phyloP scores from a whole-genome alignment of 1,140 invertebrate genomes.

The Palaemon carinicauda region DNA sequence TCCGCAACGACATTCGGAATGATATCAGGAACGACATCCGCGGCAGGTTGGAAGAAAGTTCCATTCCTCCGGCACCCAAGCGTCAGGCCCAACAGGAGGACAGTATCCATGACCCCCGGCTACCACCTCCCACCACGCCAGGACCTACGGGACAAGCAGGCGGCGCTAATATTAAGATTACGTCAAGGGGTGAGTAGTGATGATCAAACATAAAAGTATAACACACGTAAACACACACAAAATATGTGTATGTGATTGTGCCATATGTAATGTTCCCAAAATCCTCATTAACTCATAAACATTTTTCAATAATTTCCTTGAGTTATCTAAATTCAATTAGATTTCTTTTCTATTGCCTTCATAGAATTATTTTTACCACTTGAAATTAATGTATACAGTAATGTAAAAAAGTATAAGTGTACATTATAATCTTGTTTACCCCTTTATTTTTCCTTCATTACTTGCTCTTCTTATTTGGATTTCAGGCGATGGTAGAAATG shows the following conservation, averaged over 20 bases:
- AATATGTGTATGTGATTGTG: too few species aligned
- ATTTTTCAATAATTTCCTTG: too few species aligned
- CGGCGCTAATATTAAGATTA: constrained; percentile 88
- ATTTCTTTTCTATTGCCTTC: too few species aligned
- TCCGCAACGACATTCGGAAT: constrained; percentile 35
- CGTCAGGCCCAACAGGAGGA: constrained; percentile 66
- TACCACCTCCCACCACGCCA: constrained; percentile 61
- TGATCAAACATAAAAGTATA: background rate
- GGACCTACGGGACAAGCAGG: constrained; percentile 65
- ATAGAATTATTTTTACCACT: too few species aligned
- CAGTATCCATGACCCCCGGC: constrained; percentile 64
- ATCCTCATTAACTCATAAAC: too few species aligned
- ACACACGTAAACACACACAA: background rate
- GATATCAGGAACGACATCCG: constrained; percentile 38
- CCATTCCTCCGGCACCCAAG: constrained; percentile 64
- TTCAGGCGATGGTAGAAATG: constrained; percentile 70
- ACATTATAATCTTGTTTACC: too few species aligned
- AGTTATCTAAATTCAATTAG: too few species aligned
- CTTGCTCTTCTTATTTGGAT: constrained; percentile 26
- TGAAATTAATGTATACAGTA: too few species aligned
- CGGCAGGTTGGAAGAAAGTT: constrained; percentile 57
- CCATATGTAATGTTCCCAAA: too few species aligned
- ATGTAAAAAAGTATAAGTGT: too few species aligned
- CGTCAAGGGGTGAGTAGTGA: constrained; percentile 78
- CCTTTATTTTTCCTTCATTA: background rate